Evolutionary conservation across 2,797 vertebrate genomes (phyloP).

Genomic region (Champsocephalus esox): DNA sequence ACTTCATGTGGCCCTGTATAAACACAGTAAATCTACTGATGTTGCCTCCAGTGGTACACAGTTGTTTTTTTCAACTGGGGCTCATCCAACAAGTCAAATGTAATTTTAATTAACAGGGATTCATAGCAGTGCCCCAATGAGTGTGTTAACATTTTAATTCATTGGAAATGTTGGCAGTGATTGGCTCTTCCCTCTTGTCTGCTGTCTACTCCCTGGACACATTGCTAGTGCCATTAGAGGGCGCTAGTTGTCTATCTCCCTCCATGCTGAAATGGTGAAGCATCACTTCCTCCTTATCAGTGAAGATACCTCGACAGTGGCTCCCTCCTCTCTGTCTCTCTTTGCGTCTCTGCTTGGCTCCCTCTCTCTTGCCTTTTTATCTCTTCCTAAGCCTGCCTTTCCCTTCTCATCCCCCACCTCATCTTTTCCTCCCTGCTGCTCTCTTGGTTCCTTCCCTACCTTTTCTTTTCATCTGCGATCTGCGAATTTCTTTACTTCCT

Average conservation of each 20-base stretch:
- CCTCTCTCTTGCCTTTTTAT: conserved; percentile 58
- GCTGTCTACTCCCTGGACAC: conserved; percentile 29
- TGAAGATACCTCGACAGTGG: conserved; percentile 50
- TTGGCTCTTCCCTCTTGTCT: conserved; percentile 25
- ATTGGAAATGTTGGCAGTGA: conserved; percentile 26
- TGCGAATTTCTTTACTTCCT: conserved; percentile 24
- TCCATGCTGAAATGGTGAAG: conserved; percentile 25
- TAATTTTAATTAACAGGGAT: background rate
- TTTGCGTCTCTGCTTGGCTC: conserved; percentile 49
- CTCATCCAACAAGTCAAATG: conserved; percentile 5
- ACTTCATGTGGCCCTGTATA: conserved; percentile 15
- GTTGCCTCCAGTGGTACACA: background rate
- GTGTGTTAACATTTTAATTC: conserved; percentile 30
- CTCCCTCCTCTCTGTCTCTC: conserved; percentile 51
- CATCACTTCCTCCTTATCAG: conserved; percentile 58
- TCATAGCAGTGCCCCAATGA: background rate
- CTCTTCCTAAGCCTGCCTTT: conserved; percentile 34
- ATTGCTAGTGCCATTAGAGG: conserved; percentile 67
- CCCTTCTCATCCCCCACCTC: conserved; percentile 34
- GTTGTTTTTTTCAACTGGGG: conserved; percentile 11
- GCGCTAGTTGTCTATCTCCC: conserved; percentile 69
- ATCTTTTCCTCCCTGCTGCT: conserved; percentile 25
- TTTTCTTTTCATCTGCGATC: conserved; percentile 38
- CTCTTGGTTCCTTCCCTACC: conserved; percentile 25
- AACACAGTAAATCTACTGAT: background rate